Base-by-base conservation (phyloP, 2,113 vertebrate genomes). In the Alexandromys fortis region DNA sequence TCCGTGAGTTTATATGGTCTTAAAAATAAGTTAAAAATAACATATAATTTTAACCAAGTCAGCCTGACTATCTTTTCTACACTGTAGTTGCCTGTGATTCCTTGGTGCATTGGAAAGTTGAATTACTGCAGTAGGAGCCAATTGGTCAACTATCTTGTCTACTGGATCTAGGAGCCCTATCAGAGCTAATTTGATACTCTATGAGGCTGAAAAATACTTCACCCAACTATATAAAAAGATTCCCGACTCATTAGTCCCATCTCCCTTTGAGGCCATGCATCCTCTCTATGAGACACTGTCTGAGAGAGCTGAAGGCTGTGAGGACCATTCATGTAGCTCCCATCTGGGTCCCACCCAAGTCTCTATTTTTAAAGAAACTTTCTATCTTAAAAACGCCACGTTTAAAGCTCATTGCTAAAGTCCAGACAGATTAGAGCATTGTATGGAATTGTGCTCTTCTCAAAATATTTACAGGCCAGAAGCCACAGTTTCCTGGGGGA, bases 21-120 rank as follows among this genome's bases (percentile, higher is more conserved):
- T 94, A 83, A 67, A 77, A 75, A 89, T 76, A 92, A 86, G 77
- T 94, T 92, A 94, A 97, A 97, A 96, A 93, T 95, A 95, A 93
- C 7, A 16, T 42, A 58, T 77, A 70, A 77, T 95, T 96, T 87
- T 91, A 30, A 47, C 47, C 91, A 94, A 86, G 82, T 89, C 72
- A 63, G 75, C 45, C 35, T 89, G 72, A 7, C 24, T 28, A 81
- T 65, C 75, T 9, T 45, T 88, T 67, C 38, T 19, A 11, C 0
- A 28, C 22, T 30, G 1, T 0, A 1, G 26, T 8, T 16, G 0
- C 7, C 13, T 42, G 1, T 26, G 33, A 38, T 45, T 45, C 26
- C 22, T 5, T 0, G 17, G 49, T 76, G 21, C 45, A 55, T 28
- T 22, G 28, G 35, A 11, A 47, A 75, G 28, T 2, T 42, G 47